phyloP scores from a whole-genome alignment of 2,113 vertebrate species.

The Semnornis frantzii region DNA sequence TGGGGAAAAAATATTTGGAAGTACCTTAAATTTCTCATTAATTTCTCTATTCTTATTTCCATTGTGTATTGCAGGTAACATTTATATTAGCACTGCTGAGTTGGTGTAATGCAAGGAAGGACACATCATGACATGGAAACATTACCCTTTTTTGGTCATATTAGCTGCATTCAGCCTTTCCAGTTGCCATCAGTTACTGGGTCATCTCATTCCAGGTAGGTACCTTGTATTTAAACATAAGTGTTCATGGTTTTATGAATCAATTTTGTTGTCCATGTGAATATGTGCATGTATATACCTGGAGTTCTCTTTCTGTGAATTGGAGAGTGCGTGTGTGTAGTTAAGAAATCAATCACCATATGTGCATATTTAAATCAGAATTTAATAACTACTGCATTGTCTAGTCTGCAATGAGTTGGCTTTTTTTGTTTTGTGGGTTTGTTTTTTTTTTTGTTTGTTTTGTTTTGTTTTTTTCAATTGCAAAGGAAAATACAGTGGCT shows the following conservation, averaged over 20 bases:
- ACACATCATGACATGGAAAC: constrained; percentile 85
- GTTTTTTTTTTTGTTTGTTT: too few species aligned
- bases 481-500: not conserved
- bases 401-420: not conserved
- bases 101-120: constrained; percentile 89
- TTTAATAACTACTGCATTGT: not conserved
- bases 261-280: not conserved
- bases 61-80: constrained; percentile 46
- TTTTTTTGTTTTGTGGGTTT: too few species aligned
- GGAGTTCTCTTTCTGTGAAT: not conserved
- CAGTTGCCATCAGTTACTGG: constrained; percentile 72
- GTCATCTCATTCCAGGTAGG: constrained; percentile 90
- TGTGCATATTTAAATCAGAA: not conserved
- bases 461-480: not conserved
- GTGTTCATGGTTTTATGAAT: not conserved
- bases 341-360: not conserved
- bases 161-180: constrained; percentile 79
- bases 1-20: not conserved
- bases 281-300: not conserved
- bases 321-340: not conserved
- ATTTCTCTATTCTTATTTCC: not conserved
- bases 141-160: constrained; percentile 81
- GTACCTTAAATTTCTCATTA: not conserved
- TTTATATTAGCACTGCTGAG: constrained; percentile 10
- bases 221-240: not conserved